These are phyloP conservation scores for Brachyrhaphis roseni DNA, from an alignment of 2,797 vertebrate species.

Conservation along the genomic window DNA sequence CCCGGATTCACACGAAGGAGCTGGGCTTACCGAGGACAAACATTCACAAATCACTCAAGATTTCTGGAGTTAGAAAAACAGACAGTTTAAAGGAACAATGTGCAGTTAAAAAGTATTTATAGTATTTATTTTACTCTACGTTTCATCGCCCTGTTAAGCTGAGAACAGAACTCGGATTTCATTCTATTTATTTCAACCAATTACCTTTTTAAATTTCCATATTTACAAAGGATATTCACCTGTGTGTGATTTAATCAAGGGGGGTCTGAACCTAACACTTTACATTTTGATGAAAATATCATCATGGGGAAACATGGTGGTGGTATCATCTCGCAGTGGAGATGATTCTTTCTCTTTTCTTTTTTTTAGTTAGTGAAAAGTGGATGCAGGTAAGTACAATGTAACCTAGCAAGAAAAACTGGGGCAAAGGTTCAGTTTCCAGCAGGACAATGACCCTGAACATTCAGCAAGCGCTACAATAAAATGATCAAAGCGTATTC, in stretches of 20 bases:
- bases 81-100: neutral
- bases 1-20: neutral
- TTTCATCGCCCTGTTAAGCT: neutral
- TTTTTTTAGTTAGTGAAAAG: neutral
- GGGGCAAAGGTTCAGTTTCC: neutral
- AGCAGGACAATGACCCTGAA: neutral
- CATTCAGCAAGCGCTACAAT: neutral
- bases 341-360: neutral
- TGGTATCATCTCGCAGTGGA: neutral
- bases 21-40: neutral
- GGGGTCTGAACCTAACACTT: neutral
- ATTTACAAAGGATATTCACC: neutral
- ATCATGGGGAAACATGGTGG: neutral
- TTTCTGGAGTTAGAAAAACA: neutral
- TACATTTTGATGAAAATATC: neutral
- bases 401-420: neutral
- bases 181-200: neutral
- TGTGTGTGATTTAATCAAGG: neutral
- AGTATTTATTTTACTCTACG: neutral
- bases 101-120: neutral
- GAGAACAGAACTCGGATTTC: neutral
- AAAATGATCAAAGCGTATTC: neutral
- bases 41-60: neutral
- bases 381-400: neutral
- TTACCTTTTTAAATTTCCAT: neutral